Evolutionary conservation across 64 coral and sea anemone species (phyloP), one percentile per base, ranked within the genome.

Genomic region (Porites lutea): DNA sequence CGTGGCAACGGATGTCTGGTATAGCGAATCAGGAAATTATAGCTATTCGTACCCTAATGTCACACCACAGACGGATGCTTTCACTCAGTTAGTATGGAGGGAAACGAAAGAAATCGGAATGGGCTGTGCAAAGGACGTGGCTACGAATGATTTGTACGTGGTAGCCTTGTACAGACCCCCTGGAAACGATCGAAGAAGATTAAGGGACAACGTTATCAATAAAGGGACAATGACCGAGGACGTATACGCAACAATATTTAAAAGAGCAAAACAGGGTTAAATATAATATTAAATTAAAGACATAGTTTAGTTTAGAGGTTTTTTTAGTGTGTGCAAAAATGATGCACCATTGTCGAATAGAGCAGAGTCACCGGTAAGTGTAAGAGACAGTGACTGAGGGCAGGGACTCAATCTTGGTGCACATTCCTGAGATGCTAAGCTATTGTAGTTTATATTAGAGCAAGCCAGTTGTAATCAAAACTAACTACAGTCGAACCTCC

Each of bases 201-300:
- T 99, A 10, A 88, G 97, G 16, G 52, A 67, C 23, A 93, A 96
- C 77, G 94, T 99, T 6, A 59, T 91, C 0, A 93, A 93, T 44
- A 95, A 90, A 69, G 97, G 97, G 77, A 79, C 54, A 3, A 72
- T 91, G 3, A 90, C 75, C n/a, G 65, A 86, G 16, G 97, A 99
- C 73, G 97, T 99, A 67, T 99, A 99, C 52, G 91, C 97, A 22
- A 95, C 94, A n/a, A 99, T 99, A 69, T 99, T 99, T 79, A 99
- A 99, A 89, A 95, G 95, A 66, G 65, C 89, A 90, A 53, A 91
- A 51, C 45, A 51, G 48, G 44, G 12, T 5, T 1, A 57, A 57
- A 57, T 57, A 37, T 37, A 37, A 37, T 37, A 37, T 37, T 37
- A 37, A 37, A 37, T 37, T 37, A 37, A 37, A 37, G 27, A 37